Conservation (phyloP, 2,797 vertebrate species). For the Spea hammondii region DNA sequence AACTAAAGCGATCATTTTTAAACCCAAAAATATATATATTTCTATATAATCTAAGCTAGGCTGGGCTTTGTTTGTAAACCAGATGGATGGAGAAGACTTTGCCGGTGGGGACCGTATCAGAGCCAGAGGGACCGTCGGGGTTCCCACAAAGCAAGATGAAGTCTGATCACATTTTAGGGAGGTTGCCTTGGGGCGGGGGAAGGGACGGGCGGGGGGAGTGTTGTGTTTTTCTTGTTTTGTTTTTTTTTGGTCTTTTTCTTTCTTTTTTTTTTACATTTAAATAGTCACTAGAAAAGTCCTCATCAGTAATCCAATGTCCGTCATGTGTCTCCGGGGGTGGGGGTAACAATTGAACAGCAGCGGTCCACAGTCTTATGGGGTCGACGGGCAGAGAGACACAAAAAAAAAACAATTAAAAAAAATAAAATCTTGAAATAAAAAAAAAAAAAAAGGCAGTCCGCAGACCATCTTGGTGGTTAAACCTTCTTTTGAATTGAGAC, state of each 20-base stretch:
- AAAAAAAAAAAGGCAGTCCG: conserved; percentile 57
- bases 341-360: conserved; percentile 40
- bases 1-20: conserved; percentile 59
- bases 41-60: conserved; percentile 50
- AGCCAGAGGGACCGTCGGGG: conserved; percentile 61
- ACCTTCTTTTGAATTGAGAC: conserved; percentile 1
- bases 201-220: conserved; percentile 12
- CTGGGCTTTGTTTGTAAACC: conserved; percentile 44
- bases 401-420: conserved; percentile 23
- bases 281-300: conserved; percentile 55
- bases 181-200: not conserved
- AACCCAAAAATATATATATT: conserved; percentile 58
- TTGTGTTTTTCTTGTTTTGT: conserved; percentile 11
- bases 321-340: conserved; percentile 42
- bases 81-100: conserved; percentile 33
- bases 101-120: conserved; percentile 58
- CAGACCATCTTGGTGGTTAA: conserved; percentile 57
- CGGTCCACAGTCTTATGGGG: conserved; percentile 50
- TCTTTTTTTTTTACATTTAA: conserved; percentile 58
- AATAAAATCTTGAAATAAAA: conserved; percentile 1
- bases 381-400: conserved; percentile 37
- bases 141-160: conserved; percentile 58
- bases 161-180: conserved; percentile 51
- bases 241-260: conserved; percentile 23
- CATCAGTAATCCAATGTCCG: conserved; percentile 29